phyloP scores from a whole-genome alignment of 2,113 vertebrate species.

The Brachyhypopomus occidentalis region DNA sequence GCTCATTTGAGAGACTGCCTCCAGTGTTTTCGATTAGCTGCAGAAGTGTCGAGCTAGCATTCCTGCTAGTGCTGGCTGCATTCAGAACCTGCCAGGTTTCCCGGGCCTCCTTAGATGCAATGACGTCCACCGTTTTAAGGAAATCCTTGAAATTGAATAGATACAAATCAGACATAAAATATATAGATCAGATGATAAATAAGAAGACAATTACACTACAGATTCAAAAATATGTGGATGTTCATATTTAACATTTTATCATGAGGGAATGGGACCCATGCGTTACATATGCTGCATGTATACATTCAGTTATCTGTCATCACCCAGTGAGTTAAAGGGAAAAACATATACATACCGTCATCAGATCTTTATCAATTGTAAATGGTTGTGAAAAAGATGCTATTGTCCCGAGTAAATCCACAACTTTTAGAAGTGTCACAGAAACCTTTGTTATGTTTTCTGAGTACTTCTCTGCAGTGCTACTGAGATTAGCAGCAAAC shows the following conservation, averaged over 20 bases:
- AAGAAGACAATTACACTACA: background rate
- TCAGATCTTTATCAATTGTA: conserved; percentile 16
- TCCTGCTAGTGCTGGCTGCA: conserved; percentile 50
- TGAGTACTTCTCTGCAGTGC: background rate
- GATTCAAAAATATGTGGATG: background rate
- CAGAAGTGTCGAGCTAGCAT: conserved; percentile 70
- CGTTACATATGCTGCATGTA: background rate
- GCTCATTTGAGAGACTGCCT: conserved; percentile 6
- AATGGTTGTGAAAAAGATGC: conserved; percentile 36
- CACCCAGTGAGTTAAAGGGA: background rate
- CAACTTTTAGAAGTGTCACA: conserved; percentile 59
- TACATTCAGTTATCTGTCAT: background rate
- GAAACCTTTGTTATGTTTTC: conserved; percentile 42
- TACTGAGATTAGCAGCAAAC: conserved; percentile 45
- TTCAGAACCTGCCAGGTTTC: conserved; percentile 64
- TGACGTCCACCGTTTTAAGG: conserved; percentile 61
- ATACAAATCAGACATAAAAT: background rate
- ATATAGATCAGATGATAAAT: no score
- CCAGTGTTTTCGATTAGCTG: conserved; percentile 74
- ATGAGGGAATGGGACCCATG: background rate
- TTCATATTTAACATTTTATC: background rate
- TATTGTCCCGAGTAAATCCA: conserved; percentile 59
- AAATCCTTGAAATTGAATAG: conserved; percentile 63
- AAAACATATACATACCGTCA: conserved; percentile 55
- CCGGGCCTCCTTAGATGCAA: conserved; percentile 51